phyloP scores from a whole-genome alignment of 2,888 invertebrate species.

The Globia sparganii region DNA sequence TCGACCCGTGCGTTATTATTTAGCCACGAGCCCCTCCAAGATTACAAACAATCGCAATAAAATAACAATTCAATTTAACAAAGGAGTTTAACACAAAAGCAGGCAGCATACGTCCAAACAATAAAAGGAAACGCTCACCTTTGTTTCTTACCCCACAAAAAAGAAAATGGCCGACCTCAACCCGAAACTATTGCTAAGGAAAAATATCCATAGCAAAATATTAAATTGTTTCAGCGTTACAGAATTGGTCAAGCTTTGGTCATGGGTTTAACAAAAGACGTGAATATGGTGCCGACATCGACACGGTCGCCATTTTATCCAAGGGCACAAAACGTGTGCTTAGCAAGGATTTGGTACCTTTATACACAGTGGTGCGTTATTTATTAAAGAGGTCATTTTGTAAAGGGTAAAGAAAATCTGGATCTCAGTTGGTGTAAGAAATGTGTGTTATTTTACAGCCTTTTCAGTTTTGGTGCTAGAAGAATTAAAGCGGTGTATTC shows the following conservation, averaged over 20 bases:
- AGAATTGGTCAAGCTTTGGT: constrained; percentile 51
- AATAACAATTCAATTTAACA: constrained; percentile 21
- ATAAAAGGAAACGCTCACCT: constrained; percentile 25
- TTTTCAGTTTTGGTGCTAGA: neutral
- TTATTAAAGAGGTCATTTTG: neutral
- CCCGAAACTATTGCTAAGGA: constrained; percentile 24
- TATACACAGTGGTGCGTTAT: constrained; percentile 9
- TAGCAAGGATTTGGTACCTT: constrained; percentile 31
- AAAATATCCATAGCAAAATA: constrained; percentile 37
- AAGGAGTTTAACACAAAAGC: constrained; percentile 13
- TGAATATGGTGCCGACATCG: constrained; percentile 31
- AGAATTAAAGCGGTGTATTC: neutral
- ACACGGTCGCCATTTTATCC: constrained; percentile 23
- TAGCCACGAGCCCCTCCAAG: neutral
- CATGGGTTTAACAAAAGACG: constrained; percentile 44
- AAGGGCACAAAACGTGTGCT: constrained; percentile 17
- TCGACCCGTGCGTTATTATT: neutral
- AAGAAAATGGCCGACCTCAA: constrained; percentile 36
- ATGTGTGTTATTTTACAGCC: neutral
- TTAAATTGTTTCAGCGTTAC: constrained; percentile 27
- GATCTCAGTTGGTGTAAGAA: neutral
- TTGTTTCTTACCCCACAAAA: constrained; percentile 30
- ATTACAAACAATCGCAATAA: neutral
- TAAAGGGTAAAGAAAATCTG: neutral
- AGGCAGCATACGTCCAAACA: constrained; percentile 12